Evolutionary conservation across 92 coral and sea anemone species (phyloP), one percentile per base, ranked within the genome.

Genomic region (Desmophyllum pertusum): DNA sequence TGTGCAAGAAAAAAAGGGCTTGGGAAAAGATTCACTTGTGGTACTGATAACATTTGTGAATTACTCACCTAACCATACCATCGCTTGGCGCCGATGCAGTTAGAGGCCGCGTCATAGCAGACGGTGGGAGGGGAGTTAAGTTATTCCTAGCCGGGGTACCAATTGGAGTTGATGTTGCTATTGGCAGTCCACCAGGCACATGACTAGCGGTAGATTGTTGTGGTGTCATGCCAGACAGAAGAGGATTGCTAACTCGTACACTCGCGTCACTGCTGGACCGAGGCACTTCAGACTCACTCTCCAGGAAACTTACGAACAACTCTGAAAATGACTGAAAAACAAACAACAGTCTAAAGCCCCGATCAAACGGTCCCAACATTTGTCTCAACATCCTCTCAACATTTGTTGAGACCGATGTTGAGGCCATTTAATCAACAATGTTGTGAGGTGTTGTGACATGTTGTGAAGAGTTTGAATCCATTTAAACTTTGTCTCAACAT

Each of bases 281-380:
- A 45, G 77, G 77, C 39, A 53, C 87, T 76, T 96, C 98, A 6
- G 98, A 96, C 78, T 96, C 98, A 77, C 93, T 91, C 86, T 96
- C 93, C 84, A 96, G 89, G 88, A 96, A 96, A 81, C 95, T 96
- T 30, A 96, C 98, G 59, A 96, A 96, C 85, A 96, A 74, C 88
- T 96, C 98, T 40, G 98, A 86, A 84, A 96, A 96, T 18, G 98
- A 90, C 98, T 96, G 84, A 13, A 68, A 82, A 71, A 7, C 25
- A 71, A 59, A 9, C 59, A 40, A 35, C 73, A 63, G 33, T 41
- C 53, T 38, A 3, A 18, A 42, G 45, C n/a, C n/a, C n/a, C n/a
- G n/a, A n/a, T n/a, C n/a, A n/a, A n/a, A n/a, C n/a, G n/a, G n/a
- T n/a, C n/a, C n/a, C n/a, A n/a, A n/a, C n/a, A n/a, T n/a, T n/a